phyloP scores from a whole-genome alignment of 2,888 invertebrate species.

The Fissipunctia ypsillon region DNA sequence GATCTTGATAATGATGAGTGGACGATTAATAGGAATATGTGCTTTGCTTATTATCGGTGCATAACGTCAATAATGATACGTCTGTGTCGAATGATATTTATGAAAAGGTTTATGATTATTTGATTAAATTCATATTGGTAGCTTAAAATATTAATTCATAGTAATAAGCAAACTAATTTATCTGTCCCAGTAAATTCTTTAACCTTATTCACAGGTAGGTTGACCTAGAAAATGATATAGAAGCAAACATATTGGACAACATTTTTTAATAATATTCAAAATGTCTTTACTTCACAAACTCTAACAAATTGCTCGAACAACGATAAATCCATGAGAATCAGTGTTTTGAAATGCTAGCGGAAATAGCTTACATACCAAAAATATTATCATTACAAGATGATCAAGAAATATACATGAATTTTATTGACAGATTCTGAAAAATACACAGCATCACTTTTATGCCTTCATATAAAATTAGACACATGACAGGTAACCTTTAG shows the following conservation, averaged over 20 bases:
- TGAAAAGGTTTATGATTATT: background rate
- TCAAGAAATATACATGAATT: conserved; percentile 10
- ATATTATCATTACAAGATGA: conserved; percentile 1
- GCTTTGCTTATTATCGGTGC: conserved; percentile 11
- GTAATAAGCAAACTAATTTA: background rate
- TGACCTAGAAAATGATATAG: background rate
- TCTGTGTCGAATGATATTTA: conserved; percentile 2
- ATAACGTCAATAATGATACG: background rate
- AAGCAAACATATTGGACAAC: background rate
- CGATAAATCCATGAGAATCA: background rate
- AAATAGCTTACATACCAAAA: conserved; percentile 10
- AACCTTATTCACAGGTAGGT: background rate
- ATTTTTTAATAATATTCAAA: background rate
- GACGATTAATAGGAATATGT: conserved; percentile 8
- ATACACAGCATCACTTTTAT: conserved; percentile 8
- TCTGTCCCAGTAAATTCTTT: background rate
- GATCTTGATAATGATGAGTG: conserved; percentile 10
- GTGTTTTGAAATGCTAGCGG: conserved; percentile 6
- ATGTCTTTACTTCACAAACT: background rate
- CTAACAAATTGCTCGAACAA: background rate
- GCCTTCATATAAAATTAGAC: conserved; percentile 48
- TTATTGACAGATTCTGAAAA: conserved; percentile 47
- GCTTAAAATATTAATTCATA: background rate
- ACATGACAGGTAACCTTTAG: conserved; percentile 70
- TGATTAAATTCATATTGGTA: background rate